These are phyloP conservation scores for Nasonia giraulti DNA, from an alignment of 1,140 invertebrate species.

Conservation along the genomic window DNA sequence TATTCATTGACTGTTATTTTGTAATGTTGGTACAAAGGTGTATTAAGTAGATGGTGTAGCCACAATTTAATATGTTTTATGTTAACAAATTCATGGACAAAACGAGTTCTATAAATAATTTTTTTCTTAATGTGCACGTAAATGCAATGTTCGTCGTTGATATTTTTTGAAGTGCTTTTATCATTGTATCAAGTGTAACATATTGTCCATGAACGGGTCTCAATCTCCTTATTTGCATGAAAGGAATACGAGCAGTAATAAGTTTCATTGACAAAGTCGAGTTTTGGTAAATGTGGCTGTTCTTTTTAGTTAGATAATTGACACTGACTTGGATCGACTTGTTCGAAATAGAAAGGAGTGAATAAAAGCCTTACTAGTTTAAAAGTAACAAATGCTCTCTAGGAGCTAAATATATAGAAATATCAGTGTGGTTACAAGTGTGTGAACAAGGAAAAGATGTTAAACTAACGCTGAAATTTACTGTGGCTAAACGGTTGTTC, in stretches of 20 bases:
- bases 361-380: too few relatives aligned
- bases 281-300: slow-evolving; percentile 33
- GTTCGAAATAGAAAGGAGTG: too few relatives aligned
- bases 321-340: too few relatives aligned
- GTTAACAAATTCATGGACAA: slow-evolving; percentile 47
- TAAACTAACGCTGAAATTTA: too few relatives aligned
- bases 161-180: slow-evolving; percentile 61
- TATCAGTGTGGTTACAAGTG: too few relatives aligned
- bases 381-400: too few relatives aligned
- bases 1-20: slow-evolving; percentile 45
- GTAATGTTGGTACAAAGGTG: slow-evolving; percentile 52
- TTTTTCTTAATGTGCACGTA: slow-evolving; percentile 57
- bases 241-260: slow-evolving; percentile 60
- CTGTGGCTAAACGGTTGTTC: too few relatives aligned
- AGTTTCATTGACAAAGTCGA: slow-evolving; percentile 67
- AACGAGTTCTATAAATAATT: slow-evolving; percentile 58
- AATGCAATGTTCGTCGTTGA: slow-evolving; percentile 64
- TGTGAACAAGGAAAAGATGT: too few relatives aligned
- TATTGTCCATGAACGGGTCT: slow-evolving; percentile 59
- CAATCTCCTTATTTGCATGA: slow-evolving; percentile 66
- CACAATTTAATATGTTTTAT: slow-evolving; percentile 52
- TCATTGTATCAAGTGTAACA: slow-evolving; percentile 66
- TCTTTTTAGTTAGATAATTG: too few relatives aligned
- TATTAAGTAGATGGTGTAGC: slow-evolving; percentile 49
- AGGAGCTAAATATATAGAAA: too few relatives aligned